These are phyloP conservation scores for Sphaeridia pumilis DNA, from an alignment of 2,888 invertebrate genomes.

Conservation along the genomic window DNA sequence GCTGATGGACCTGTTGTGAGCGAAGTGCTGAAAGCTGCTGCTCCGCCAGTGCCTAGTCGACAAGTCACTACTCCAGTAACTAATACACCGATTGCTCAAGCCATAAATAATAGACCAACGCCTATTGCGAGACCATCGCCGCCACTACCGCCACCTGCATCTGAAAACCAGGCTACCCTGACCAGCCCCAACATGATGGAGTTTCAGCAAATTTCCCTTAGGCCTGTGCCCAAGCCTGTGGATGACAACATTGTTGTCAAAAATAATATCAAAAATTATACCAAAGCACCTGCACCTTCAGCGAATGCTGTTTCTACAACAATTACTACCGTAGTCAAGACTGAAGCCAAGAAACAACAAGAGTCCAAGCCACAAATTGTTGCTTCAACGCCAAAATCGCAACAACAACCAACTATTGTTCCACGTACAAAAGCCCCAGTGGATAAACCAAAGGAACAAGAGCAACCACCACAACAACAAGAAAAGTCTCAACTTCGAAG, in stretches of 20 bases:
- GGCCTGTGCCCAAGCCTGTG: constrained; percentile 9
- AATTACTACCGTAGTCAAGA: neutral
- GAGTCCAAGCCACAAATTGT: neutral
- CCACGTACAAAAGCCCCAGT: neutral
- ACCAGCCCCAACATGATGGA: constrained; percentile 14
- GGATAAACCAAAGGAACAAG: neutral
- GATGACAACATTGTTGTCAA: neutral
- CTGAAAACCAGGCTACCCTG: constrained; percentile 6
- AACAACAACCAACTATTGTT: neutral
- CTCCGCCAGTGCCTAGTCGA: no score
- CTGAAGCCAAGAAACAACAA: neutral
- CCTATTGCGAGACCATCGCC: neutral
- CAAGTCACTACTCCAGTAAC: neutral
- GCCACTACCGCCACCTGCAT: no score
- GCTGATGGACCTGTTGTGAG: neutral
- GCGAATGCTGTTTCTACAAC: neutral
- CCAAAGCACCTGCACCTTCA: neutral
- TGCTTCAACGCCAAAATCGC: neutral
- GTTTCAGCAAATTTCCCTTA: constrained; percentile 13
- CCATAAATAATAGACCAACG: neutral
- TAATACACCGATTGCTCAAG: neutral
- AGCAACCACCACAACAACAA: constrained; percentile 2
- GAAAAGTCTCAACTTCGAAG: constrained; percentile 24
- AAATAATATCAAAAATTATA: neutral
- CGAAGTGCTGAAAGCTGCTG: neutral